Conservation (phyloP, 2,888 invertebrate species). For the Drosophila bunnanda region DNA sequence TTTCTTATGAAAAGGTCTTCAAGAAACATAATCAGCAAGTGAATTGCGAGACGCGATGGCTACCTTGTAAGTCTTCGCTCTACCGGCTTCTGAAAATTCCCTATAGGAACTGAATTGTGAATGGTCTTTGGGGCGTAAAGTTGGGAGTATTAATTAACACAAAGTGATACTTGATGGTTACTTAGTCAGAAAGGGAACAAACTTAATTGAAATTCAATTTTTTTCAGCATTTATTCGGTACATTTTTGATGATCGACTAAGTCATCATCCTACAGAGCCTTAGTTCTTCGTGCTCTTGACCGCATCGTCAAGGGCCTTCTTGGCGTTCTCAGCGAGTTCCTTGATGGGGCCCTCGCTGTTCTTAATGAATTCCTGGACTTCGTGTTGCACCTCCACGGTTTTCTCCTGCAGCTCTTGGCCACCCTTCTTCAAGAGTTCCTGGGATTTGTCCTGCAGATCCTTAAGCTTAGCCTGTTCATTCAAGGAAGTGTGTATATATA, state of each 20-base stretch:
- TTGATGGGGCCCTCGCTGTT: neutral
- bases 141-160: neutral
- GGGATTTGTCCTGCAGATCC: fast-evolving
- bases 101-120: neutral
- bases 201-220: neutral
- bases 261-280: neutral
- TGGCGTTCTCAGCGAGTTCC: fast-evolving
- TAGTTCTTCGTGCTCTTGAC: neutral
- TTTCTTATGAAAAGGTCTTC: neutral
- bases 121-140: neutral
- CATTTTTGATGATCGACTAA: neutral
- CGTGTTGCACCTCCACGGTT: fast-evolving
- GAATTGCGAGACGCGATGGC: neutral
- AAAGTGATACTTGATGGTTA: neutral
- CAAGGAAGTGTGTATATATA: neutral
- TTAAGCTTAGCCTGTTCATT: neutral
- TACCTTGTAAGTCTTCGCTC: neutral
- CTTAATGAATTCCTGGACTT: neutral
- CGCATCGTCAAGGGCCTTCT: neutral
- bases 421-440: neutral
- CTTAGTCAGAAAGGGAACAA: neutral
- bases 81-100: neutral
- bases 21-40: neutral
- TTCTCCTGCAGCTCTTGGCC: neutral
- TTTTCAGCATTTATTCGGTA: neutral